Evolutionary conservation across 2,797 vertebrate genomes (phyloP).

Genomic region (Alexandromys oeconomus): DNA sequence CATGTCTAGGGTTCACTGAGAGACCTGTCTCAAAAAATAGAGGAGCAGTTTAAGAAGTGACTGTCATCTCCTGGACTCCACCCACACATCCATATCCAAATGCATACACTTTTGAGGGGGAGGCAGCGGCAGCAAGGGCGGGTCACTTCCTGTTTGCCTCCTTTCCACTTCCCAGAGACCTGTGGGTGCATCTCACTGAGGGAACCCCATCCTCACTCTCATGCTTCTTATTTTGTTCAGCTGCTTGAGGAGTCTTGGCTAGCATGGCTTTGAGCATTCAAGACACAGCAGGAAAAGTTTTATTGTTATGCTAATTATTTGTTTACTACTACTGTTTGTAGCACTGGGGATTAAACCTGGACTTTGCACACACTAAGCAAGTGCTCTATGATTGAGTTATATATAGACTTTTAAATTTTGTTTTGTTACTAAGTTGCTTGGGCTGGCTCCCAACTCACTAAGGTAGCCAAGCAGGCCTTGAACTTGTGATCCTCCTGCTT

Average conservation of each 20-base stretch:
- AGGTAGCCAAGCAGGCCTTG: background rate
- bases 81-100: background rate
- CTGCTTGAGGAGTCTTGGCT: background rate
- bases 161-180: background rate
- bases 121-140: background rate
- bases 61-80: background rate
- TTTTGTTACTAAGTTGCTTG: background rate
- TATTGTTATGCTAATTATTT: background rate
- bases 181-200: background rate
- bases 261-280: background rate
- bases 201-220: background rate
- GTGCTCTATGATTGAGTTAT: background rate
- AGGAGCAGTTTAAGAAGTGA: background rate
- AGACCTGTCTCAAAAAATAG: background rate
- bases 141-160: background rate
- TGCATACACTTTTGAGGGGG: too few species aligned
- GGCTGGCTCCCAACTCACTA: background rate
- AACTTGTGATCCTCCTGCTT: background rate
- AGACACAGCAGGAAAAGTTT: background rate
- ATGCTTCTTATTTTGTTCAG: background rate
- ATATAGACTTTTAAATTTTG: background rate
- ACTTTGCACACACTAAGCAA: background rate
- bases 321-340: too few species aligned
- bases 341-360: background rate
- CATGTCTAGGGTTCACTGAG: background rate